These are phyloP conservation scores for Drosophila kanapiae DNA, from an alignment of 1,140 invertebrate species.

Conservation along the genomic window DNA sequence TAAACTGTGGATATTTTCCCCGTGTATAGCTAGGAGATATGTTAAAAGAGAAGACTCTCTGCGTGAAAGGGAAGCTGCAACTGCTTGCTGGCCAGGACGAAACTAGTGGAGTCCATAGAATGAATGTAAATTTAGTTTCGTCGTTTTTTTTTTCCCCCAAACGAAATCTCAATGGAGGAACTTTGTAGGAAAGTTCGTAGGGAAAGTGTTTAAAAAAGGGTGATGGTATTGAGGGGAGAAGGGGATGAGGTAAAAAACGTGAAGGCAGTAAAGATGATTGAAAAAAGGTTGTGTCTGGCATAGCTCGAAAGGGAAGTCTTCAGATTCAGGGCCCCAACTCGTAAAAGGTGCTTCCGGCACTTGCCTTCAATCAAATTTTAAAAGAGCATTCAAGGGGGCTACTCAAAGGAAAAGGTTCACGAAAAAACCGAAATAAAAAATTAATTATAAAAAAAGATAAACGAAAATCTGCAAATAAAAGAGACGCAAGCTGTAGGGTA, in stretches of 20 bases:
- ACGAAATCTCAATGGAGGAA: conserved; percentile 7
- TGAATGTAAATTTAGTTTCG: conserved; percentile 28
- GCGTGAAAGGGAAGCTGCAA: neutral
- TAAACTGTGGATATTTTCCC: neutral
- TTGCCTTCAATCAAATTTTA: conserved; percentile 20
- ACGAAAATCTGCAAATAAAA: neutral
- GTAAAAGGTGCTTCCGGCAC: conserved; percentile 13
- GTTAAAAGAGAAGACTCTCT: neutral
- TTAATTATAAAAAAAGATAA: conserved; percentile 1
- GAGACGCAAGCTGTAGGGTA: neutral
- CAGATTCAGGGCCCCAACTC: conserved; percentile 1
- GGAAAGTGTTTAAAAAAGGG: conserved; percentile 32
- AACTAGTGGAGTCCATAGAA: conserved; percentile 10
- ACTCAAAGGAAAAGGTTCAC: neutral
- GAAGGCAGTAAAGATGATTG: conserved; percentile 8
- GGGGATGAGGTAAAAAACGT: neutral
- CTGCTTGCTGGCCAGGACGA: conserved; percentile 6
- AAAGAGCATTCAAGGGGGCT: neutral
- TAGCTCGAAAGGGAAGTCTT: conserved; percentile 12
- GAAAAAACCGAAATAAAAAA: neutral
- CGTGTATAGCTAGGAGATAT: conserved; percentile 5
- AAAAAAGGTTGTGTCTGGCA: conserved; percentile 9
- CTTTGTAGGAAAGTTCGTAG: conserved; percentile 20
- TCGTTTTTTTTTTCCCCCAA: neutral
- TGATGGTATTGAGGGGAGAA: neutral